Evolutionary conservation across 2,888 invertebrate genomes (phyloP).

Genomic region (Eudemis profundana): DNA sequence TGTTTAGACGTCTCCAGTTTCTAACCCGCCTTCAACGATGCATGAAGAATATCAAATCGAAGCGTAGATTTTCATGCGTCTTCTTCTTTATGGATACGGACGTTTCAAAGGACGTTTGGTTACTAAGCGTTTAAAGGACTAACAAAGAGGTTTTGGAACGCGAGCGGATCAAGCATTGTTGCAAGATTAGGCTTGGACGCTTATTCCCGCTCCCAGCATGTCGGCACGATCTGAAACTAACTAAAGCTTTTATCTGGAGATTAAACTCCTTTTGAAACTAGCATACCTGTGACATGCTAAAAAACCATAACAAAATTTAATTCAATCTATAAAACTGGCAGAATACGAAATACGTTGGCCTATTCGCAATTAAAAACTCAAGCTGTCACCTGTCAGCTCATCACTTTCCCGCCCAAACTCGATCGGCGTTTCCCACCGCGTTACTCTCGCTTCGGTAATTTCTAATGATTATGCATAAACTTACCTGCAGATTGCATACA

Average conservation of each 20-base stretch:
- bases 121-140: conserved; percentile 43
- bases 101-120: conserved; percentile 36
- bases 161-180: conserved; percentile 66
- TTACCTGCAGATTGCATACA: conserved; percentile 79
- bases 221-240: conserved; percentile 65
- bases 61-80: conserved; percentile 49
- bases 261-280: conserved; percentile 21
- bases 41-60: conserved; percentile 63
- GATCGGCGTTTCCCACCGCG: conserved; percentile 71
- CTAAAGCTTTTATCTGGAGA: conserved; percentile 24
- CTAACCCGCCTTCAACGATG: conserved; percentile 56
- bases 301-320: neutral
- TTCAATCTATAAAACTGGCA: conserved; percentile 31
- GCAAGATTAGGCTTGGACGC: conserved; percentile 62
- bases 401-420: conserved; percentile 73
- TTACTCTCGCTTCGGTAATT: conserved; percentile 73
- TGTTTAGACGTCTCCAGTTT: conserved; percentile 58
- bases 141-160: conserved; percentile 51
- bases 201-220: conserved; percentile 71
- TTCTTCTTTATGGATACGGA: conserved; percentile 38
- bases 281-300: conserved; percentile 4
- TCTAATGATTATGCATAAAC: conserved; percentile 81
- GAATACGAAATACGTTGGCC: conserved; percentile 46
- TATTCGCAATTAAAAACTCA: conserved; percentile 27
- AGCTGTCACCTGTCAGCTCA: conserved; percentile 63